Percentiles rank a stretch among this genome's conserved stretches.
Evolutionary conservation across 2,888 invertebrate genomes (phyloP).

Genomic region (Scotopteryx bipunctaria): DNA sequence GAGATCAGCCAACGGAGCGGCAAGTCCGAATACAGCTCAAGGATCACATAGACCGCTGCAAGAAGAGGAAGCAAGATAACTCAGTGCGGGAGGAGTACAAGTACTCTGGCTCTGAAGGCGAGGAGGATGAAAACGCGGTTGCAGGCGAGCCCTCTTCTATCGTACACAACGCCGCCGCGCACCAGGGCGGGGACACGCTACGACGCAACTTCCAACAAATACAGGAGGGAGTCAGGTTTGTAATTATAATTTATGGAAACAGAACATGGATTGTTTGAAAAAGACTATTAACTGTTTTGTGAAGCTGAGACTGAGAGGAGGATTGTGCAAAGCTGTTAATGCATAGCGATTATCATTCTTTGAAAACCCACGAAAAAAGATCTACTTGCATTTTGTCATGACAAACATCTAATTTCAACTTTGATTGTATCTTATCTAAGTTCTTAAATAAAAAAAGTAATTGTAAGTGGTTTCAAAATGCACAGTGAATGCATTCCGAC

Average conservation of each 20-base stretch:
- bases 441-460: no score
- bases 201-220: constrained; percentile 99
- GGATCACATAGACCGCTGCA: constrained; percentile 98
- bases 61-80: constrained; percentile 96
- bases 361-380: no score
- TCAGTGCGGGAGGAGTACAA: constrained; percentile 88
- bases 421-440: no score
- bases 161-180: constrained; percentile 90
- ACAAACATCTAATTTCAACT: no score
- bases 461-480: no score
- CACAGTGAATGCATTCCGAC: no score
- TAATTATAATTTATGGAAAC: not conserved
- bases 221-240: constrained; percentile 87
- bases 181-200: constrained; percentile 94
- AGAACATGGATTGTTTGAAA: not conserved
- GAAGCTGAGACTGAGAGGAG: not conserved
- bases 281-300: not conserved
- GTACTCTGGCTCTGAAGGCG: constrained; percentile 98
- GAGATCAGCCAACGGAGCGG: constrained; percentile 99
- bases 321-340: not conserved
- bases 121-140: constrained; percentile 95
- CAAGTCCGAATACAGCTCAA: constrained; percentile 99
- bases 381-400: no score
- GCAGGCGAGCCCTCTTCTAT: constrained; percentile 98
- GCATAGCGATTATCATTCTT: no score